Conservation (phyloP, 2,888 invertebrate species). For the Laspeyria flexula region DNA sequence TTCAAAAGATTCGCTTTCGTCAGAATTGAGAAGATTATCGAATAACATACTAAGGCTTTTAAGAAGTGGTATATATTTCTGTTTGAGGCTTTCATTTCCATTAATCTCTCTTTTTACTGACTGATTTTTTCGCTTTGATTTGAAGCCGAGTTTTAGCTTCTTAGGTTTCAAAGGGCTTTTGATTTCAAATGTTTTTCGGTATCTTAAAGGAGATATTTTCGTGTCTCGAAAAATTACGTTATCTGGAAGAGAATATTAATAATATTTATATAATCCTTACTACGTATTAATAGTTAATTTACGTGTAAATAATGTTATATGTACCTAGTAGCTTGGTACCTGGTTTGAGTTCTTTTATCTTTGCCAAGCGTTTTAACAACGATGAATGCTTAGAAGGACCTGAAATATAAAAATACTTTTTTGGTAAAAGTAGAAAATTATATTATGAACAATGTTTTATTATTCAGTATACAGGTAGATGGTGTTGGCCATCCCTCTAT, state of each 20-base stretch:
- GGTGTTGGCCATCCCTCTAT: not conserved
- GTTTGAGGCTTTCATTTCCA: constrained; percentile 62
- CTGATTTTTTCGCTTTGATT: constrained; percentile 55
- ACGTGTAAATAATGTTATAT: not conserved
- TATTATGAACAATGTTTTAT: not conserved
- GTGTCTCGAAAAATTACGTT: constrained; percentile 23
- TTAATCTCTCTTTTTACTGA: constrained; percentile 64
- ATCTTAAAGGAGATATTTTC: constrained; percentile 58
- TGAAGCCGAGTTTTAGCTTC: constrained; percentile 56
- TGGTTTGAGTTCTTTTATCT: constrained; percentile 39
- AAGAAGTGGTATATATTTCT: constrained; percentile 74
- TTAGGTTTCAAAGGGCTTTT: constrained; percentile 67
- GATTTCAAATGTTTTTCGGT: constrained; percentile 65
- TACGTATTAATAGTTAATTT: not conserved
- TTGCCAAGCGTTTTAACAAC: constrained; percentile 7
- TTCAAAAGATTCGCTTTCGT: constrained; percentile 60
- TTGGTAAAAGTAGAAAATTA: not conserved
- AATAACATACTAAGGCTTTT: constrained; percentile 74
- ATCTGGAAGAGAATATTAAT: not conserved
- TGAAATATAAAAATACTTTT: constrained; percentile 1
- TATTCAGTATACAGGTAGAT: not conserved
- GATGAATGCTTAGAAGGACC: constrained; percentile 3
- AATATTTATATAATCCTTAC: not conserved
- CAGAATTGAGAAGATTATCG: constrained; percentile 70
- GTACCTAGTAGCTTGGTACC: constrained; percentile 39